A percentile compares a stretch with the other conserved stretches of the same genome.
Evolutionary conservation across 2,797 vertebrate genomes (phyloP).

Genomic region (Eulemur rubriventer): DNA sequence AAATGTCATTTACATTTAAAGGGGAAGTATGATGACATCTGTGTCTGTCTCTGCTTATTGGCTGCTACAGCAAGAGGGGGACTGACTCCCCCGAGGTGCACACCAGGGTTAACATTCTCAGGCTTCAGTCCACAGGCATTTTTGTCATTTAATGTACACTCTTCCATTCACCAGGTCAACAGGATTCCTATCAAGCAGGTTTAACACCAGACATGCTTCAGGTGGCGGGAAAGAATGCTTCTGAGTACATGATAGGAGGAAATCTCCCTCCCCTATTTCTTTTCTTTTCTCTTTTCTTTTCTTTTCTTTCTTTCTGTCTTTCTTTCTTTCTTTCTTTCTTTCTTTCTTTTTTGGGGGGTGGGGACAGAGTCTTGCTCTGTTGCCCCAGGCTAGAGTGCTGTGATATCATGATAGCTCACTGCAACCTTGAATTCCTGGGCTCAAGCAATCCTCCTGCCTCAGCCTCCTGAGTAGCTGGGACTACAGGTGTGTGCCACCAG

Average conservation of each 20-base stretch:
- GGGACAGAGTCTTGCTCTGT: background rate
- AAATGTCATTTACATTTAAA: conserved; percentile 8
- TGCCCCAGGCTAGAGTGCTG: background rate
- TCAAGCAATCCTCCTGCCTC: background rate
- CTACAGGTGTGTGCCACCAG: background rate
- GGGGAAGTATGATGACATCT: background rate
- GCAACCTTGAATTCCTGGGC: background rate
- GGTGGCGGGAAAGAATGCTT: background rate
- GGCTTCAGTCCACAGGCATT: background rate
- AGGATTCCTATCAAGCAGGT: background rate
- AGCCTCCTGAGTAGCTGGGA: background rate
- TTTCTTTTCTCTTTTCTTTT: too few relatives aligned
- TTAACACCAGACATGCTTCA: background rate
- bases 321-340: too few relatives aligned
- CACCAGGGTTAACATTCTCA: background rate
- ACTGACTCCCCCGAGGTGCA: too few relatives aligned
- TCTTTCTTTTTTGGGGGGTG: too few relatives aligned
- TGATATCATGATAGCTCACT: background rate
- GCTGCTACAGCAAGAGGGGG: background rate
- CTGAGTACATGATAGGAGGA: background rate
- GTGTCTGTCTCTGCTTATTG: background rate
- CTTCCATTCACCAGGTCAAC: background rate
- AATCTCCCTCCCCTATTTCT: background rate
- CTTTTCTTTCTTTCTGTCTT: too few relatives aligned
- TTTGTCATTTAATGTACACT: background rate